These are phyloP conservation scores for Tinamus guttatus DNA, from an alignment of 2,113 vertebrate genomes.

Conservation along the genomic window DNA sequence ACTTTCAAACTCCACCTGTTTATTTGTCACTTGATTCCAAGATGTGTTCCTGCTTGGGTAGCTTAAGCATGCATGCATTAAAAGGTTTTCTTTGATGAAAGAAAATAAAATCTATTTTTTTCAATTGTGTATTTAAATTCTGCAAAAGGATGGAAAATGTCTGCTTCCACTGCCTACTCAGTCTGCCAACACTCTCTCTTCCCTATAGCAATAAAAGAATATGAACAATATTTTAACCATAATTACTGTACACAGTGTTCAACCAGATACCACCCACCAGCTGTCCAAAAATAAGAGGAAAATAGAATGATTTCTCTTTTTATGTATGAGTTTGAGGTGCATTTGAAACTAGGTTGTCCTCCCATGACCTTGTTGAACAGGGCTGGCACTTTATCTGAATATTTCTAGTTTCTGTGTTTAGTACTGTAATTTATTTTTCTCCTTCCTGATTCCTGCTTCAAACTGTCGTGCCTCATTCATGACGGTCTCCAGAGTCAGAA, in stretches of 20 bases:
- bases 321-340: not conserved
- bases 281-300: conserved; percentile 55
- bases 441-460: not conserved
- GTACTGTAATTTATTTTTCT: conserved; percentile 20
- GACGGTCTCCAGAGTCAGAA: not conserved
- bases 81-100: not conserved
- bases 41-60: not conserved
- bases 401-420: not conserved
- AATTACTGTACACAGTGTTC: conserved; percentile 68
- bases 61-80: not conserved
- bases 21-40: conserved; percentile 20
- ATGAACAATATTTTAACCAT: conserved; percentile 67
- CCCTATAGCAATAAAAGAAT: conserved; percentile 54
- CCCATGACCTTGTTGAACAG: conserved; percentile 23
- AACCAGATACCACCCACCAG: conserved; percentile 60
- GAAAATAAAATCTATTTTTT: not conserved
- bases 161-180: conserved; percentile 59
- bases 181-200: conserved; percentile 51
- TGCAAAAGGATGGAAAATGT: conserved; percentile 41
- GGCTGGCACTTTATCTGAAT: not conserved
- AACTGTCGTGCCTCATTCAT: not conserved
- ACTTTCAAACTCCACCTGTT: conserved; percentile 11
- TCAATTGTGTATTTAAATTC: not conserved
- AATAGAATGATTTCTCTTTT: not conserved
- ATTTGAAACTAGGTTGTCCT: conserved; percentile 36